A percentile compares a stretch with the other conserved stretches of the same genome.
These are phyloP conservation scores for Aradophagus sp. DNA, from an alignment of 1,140 invertebrate species.

Conservation along the genomic window DNA sequence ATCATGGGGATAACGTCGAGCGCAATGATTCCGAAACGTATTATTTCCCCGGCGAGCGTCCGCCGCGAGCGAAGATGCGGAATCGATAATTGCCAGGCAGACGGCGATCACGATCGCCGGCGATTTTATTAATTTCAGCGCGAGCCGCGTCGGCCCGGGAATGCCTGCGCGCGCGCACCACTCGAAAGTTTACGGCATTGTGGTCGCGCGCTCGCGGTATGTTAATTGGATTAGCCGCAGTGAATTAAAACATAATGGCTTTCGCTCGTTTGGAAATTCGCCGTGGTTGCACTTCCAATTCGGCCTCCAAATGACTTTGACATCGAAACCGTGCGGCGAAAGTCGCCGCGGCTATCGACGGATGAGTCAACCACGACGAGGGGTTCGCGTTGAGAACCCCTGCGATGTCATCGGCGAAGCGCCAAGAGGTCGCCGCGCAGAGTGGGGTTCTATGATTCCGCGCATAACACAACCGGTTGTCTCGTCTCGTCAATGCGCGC, in stretches of 20 bases:
- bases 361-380: too few species aligned
- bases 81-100: neutral
- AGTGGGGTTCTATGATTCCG: slow-evolving; percentile 69
- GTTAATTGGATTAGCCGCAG: slow-evolving; percentile 47
- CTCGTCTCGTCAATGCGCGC: slow-evolving; percentile 62
- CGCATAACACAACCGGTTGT: slow-evolving; percentile 71
- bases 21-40: too few species aligned
- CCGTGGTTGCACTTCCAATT: slow-evolving; percentile 15
- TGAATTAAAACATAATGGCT: slow-evolving; percentile 39
- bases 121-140: neutral
- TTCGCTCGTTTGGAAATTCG: slow-evolving; percentile 18
- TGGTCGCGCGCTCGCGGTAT: slow-evolving; percentile 17
- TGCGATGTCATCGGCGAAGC: slow-evolving; percentile 68
- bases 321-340: slow-evolving; percentile 10
- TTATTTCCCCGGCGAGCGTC: too few species aligned
- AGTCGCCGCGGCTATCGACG: too few species aligned
- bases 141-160: neutral
- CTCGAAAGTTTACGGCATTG: slow-evolving; percentile 18
- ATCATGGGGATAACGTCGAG: too few species aligned
- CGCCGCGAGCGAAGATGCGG: neutral
- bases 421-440: slow-evolving; percentile 68
- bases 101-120: neutral
- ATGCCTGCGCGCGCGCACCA: too few species aligned
- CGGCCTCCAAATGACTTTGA: neutral
- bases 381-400: slow-evolving; percentile 66